Evolutionary conservation across 2,113 vertebrate species (phyloP).

Genomic region (Stigmatopora argus): DNA sequence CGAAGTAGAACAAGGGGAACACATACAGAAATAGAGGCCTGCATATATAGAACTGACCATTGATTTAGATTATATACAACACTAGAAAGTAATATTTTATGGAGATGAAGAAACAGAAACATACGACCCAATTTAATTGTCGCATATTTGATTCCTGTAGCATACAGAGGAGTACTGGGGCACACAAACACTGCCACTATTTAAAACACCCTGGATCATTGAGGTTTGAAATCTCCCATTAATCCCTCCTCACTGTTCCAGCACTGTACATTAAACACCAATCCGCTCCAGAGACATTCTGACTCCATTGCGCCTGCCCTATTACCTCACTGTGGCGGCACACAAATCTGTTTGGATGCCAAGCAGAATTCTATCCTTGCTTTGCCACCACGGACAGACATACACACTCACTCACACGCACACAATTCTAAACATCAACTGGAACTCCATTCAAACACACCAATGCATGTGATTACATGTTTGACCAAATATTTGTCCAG

Average conservation of each 20-base stretch:
- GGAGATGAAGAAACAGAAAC: neutral
- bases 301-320: constrained; percentile 15
- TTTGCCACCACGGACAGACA: neutral
- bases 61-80: constrained; percentile 9
- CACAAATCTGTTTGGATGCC: constrained; percentile 26
- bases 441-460: neutral
- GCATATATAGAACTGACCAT: neutral
- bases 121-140: constrained; percentile 5
- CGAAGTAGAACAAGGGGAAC: neutral
- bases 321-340: constrained; percentile 34
- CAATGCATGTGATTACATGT: neutral
- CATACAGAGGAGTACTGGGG: neutral
- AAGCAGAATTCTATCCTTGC: constrained; percentile 4
- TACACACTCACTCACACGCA: neutral
- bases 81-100: neutral
- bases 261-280: constrained; percentile 42
- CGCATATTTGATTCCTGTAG: constrained; percentile 4
- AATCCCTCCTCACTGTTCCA: constrained; percentile 49
- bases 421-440: neutral
- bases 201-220: constrained; percentile 36
- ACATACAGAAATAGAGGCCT: neutral
- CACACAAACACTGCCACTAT: constrained; percentile 10
- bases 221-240: constrained; percentile 46
- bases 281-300: constrained; percentile 12
- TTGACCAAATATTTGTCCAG: neutral